phyloP scores from a whole-genome alignment of 2,888 invertebrate genomes.

The Ypsolopha sequella region DNA sequence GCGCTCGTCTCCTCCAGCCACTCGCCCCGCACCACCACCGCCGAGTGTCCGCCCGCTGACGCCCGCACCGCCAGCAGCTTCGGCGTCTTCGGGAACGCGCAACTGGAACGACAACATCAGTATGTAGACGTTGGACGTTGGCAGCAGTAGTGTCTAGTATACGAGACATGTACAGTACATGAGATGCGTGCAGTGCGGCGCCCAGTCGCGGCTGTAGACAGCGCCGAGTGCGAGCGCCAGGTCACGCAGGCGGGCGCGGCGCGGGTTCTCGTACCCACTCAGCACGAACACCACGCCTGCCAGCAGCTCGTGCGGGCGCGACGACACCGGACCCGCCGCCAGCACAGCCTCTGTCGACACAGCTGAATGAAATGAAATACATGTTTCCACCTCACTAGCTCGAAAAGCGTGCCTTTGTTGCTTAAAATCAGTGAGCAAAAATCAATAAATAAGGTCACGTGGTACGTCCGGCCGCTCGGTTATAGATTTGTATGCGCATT shows the following conservation, averaged over 20 bases:
- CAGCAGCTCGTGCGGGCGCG: slow-evolving; percentile 33
- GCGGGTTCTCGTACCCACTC: slow-evolving; percentile 90
- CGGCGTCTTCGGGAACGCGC: slow-evolving; percentile 91
- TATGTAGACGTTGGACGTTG: no score
- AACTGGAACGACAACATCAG: slow-evolving; percentile 69
- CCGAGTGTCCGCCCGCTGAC: slow-evolving; percentile 45
- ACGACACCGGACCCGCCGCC: slow-evolving; percentile 5
- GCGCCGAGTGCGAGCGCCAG: neutral
- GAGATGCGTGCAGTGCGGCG: neutral
- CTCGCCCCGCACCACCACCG: slow-evolving; percentile 74
- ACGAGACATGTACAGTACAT: no score
- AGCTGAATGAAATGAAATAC: no score
- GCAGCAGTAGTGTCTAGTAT: no score
- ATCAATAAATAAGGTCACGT: no score
- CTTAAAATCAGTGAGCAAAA: no score
- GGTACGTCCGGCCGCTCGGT: no score
- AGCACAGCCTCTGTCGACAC: neutral
- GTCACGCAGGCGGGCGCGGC: slow-evolving; percentile 74
- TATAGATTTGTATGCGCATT: no score
- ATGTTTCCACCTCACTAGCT: no score
- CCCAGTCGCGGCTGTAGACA: neutral
- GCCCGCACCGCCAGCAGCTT: slow-evolving; percentile 82
- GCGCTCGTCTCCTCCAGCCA: slow-evolving; percentile 80
- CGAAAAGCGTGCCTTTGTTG: no score
- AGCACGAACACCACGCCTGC: slow-evolving; percentile 81